Percentiles rank a stretch among this genome's conserved stretches.
Conservation (phyloP, 2,113 vertebrate species). For the Ictalurus punctatus region DNA sequence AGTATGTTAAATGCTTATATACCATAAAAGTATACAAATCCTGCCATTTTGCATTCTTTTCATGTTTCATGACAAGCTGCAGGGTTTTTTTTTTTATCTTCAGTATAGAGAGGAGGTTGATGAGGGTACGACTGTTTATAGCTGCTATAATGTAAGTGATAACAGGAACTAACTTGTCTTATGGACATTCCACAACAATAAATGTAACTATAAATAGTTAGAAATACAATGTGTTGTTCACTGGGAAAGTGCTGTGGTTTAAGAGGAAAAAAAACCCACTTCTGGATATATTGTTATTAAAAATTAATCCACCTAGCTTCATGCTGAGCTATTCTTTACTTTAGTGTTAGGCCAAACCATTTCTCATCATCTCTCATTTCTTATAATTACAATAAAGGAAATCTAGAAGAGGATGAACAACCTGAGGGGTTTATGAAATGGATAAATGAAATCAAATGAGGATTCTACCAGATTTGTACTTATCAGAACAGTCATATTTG, state of each 20-base stretch:
- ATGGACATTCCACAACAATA: neutral
- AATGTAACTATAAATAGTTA: neutral
- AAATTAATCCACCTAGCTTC: neutral
- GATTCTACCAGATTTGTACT: neutral
- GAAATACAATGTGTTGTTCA: neutral
- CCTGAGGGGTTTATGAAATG: neutral
- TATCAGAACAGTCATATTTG: neutral
- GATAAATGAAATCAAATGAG: neutral
- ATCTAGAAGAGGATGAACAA: conserved; percentile 4
- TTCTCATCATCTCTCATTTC: neutral
- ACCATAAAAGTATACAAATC: neutral
- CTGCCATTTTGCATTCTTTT: too few relatives aligned
- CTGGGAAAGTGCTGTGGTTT: neutral
- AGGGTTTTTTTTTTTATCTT: neutral
- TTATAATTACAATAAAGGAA: neutral
- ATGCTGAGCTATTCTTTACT: neutral
- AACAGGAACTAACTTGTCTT: neutral
- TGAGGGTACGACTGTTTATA: neutral
- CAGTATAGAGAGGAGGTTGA: neutral
- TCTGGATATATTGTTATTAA: neutral
- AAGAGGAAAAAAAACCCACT: neutral
- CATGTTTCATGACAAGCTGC: neutral
- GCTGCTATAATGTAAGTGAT: neutral
- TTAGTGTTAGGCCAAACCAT: neutral
- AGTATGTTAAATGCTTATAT: neutral